Base-by-base conservation (phyloP, 2,888 invertebrate species). In the Ferrisia virgata region DNA sequence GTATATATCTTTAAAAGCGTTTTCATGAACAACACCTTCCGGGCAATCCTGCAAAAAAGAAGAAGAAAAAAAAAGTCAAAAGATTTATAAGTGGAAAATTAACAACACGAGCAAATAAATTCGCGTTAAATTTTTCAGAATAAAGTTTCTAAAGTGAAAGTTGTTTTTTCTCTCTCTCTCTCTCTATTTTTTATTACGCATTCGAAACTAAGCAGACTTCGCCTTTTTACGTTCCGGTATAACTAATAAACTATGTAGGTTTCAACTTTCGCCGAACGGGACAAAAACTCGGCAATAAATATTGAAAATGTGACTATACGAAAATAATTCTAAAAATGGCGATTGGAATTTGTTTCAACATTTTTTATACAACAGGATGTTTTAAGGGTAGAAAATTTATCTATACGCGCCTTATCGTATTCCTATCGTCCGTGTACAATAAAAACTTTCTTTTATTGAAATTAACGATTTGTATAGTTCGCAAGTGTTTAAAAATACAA, bases 1-100 rank as follows among this genome's bases (percentile, higher is more conserved):
- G 90, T 98, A 98, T 88, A 98, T 98, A 88, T 97, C 97, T 90
- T 98, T 98, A 90, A 98, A 98, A 86, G 96, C 95, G 88, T 98
- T 98, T 89, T 98, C 98, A 88, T 96, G 96, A 78, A 98, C 98
- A 85, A 98, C 95, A 76, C 98, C 98, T 88, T 97, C 96, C 6
- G 98, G 97, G 90, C 97, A 97, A 90, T 97, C 96, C 97, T 97
- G 92, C n/a, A 92, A 93, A 88, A 88, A 87, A 3, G 28, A 13
- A 64, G 9, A 64, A 11, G 31, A 28, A 64, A 64, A 25, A 72
- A 53, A 11, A 53, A 8, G 33, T 72, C 22, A 72, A 33, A 53
- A 25, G 33, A 72, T 64, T 64, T 64, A 13, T 28, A 25, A 1
- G 28, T 28, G 13, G 28, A 64, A 64, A 64, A 64, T 64, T 64